phyloP scores from a whole-genome alignment of 2,888 invertebrate genomes.

The Drosophila gaucha region DNA sequence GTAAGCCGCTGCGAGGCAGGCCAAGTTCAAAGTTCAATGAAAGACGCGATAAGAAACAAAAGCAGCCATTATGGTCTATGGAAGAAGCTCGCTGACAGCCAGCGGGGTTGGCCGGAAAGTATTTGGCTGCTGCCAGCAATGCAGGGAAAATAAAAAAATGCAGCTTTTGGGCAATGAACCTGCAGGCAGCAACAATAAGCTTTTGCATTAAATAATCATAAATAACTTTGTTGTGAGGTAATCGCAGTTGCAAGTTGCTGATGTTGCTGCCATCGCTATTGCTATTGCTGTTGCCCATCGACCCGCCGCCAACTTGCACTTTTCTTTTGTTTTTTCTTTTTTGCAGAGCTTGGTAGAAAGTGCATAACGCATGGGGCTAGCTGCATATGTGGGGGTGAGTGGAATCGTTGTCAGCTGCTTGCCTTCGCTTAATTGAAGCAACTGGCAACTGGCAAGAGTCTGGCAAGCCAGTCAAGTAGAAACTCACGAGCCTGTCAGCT shows the following conservation, averaged over 20 bases:
- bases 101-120: constrained; percentile 1
- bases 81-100: constrained; percentile 43
- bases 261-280: too few relatives aligned
- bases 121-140: constrained; percentile 15
- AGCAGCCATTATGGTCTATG: constrained; percentile 24
- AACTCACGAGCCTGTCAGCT: constrained; percentile 54
- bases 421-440: constrained; percentile 44
- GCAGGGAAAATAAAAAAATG: constrained; percentile 37
- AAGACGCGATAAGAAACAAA: constrained; percentile 43
- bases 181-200: constrained; percentile 45
- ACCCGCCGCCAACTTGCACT: constrained; percentile 61
- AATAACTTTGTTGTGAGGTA: constrained; percentile 60
- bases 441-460: constrained; percentile 26
- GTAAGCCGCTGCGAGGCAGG: constrained; percentile 36
- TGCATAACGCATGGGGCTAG: constrained; percentile 38
- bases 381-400: constrained; percentile 24
- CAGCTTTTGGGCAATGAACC: constrained; percentile 72
- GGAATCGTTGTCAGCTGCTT: constrained; percentile 33
- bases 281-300: constrained; percentile 51
- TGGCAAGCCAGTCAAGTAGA: constrained; percentile 36
- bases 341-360: constrained; percentile 47
- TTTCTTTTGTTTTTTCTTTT: constrained; percentile 56
- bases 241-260: constrained; percentile 36
- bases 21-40: constrained; percentile 76
- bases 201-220: constrained; percentile 76